Evolutionary conservation across 2,888 invertebrate genomes (phyloP).

Genomic region (Tenthredo distinguenda): DNA sequence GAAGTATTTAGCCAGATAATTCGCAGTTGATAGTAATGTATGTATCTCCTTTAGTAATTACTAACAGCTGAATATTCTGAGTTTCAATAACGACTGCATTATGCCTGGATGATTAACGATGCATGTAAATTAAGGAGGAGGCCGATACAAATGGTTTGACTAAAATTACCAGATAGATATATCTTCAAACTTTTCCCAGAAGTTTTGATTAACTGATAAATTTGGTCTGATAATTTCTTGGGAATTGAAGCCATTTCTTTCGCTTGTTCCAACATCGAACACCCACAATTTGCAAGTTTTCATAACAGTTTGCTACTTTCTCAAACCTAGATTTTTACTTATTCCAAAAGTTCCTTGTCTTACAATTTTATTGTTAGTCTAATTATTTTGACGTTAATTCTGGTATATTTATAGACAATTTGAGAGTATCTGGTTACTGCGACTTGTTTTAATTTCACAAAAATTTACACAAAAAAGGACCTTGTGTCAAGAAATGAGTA

Average conservation of each 20-base stretch:
- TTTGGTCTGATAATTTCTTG: too few species aligned
- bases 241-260: too few species aligned
- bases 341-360: too few species aligned
- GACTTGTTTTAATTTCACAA: background rate
- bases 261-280: too few species aligned
- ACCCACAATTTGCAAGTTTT: background rate
- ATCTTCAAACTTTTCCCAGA: background rate
- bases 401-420: background rate
- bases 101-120: background rate
- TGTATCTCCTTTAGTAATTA: background rate
- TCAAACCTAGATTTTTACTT: background rate
- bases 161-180: background rate
- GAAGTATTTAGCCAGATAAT: too few species aligned
- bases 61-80: background rate
- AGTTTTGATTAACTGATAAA: background rate
- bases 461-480: background rate
- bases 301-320: background rate
- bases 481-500: background rate
- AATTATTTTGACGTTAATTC: too few species aligned
- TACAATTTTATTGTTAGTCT: too few species aligned
- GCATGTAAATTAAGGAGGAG: background rate
- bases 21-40: background rate
- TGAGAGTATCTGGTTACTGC: background rate
- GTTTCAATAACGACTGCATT: background rate
- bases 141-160: background rate